Conservation (phyloP, 2,113 vertebrate genomes). For the Hoplias malabaricus region DNA sequence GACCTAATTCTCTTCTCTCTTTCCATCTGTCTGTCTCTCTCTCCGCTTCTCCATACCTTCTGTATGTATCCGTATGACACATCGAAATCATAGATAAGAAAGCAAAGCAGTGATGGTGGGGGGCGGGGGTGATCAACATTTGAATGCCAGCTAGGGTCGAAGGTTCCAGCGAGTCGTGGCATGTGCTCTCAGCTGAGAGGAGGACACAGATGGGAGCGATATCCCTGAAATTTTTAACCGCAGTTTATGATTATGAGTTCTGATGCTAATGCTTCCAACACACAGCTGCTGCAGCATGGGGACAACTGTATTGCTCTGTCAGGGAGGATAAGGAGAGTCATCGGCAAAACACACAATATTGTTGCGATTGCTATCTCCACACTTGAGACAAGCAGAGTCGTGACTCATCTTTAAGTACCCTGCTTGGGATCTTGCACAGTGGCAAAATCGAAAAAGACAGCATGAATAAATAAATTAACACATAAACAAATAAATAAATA, state of each 20-base stretch:
- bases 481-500: no score
- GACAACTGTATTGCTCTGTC: conserved; percentile 21
- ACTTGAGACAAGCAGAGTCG: neutral
- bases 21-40: neutral
- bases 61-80: neutral
- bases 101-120: neutral
- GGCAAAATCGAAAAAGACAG: conserved; percentile 18
- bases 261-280: conserved; percentile 15
- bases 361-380: conserved; percentile 13
- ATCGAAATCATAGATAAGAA: conserved; percentile 6
- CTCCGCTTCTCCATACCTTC: neutral
- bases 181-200: neutral
- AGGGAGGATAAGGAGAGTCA: conserved; percentile 27
- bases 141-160: conserved; percentile 39
- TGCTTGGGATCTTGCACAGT: conserved; percentile 16
- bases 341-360: conserved; percentile 24
- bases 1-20: neutral
- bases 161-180: conserved; percentile 21
- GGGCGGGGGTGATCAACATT: conserved; percentile 26
- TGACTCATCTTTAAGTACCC: conserved; percentile 41
- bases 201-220: conserved; percentile 13
- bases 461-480: no score
- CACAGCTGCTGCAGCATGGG: neutral
- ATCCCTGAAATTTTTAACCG: neutral
- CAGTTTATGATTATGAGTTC: conserved; percentile 14